A percentile compares a stretch with the other conserved stretches of the same genome.
phyloP scores from a whole-genome alignment of 2,113 vertebrate genomes.

The Pterophyllum scalare region DNA sequence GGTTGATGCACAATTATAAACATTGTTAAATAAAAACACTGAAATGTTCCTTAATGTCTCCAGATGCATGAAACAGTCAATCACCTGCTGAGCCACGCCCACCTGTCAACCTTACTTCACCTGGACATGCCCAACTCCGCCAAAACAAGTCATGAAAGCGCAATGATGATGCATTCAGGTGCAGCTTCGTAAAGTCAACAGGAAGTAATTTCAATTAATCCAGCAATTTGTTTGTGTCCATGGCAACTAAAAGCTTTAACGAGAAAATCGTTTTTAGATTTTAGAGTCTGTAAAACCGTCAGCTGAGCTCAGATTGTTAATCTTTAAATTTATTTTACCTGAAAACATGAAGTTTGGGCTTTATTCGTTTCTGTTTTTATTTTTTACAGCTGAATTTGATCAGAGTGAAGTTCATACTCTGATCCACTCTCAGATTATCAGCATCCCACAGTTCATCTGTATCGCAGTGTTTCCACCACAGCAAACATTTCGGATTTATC shows the following conservation, averaged over 20 bases:
- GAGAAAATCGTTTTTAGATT: neutral
- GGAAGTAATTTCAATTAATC: neutral
- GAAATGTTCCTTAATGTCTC: neutral
- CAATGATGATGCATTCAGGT: slow-evolving; percentile 49
- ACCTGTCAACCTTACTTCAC: slow-evolving; percentile 1
- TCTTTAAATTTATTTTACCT: too few species aligned
- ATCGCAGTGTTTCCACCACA: neutral
- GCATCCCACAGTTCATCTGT: too few species aligned
- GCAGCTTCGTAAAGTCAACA: neutral
- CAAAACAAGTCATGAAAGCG: neutral
- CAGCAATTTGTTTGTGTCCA: neutral
- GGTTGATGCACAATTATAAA: neutral
- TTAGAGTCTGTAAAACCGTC: neutral
- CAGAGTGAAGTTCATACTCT: neutral
- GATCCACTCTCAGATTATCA: neutral
- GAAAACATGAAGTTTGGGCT: too few species aligned
- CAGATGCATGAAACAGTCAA: slow-evolving; percentile 41
- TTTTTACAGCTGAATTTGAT: neutral
- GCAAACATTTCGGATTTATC: neutral
- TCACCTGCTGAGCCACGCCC: slow-evolving; percentile 42
- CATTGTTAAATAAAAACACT: neutral
- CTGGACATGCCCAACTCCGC: neutral
- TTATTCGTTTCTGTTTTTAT: too few species aligned
- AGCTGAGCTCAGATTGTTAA: too few species aligned
- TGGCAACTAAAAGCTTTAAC: neutral